Conservation (phyloP, 2,888 invertebrate species). For the Serrognathus titanus region DNA sequence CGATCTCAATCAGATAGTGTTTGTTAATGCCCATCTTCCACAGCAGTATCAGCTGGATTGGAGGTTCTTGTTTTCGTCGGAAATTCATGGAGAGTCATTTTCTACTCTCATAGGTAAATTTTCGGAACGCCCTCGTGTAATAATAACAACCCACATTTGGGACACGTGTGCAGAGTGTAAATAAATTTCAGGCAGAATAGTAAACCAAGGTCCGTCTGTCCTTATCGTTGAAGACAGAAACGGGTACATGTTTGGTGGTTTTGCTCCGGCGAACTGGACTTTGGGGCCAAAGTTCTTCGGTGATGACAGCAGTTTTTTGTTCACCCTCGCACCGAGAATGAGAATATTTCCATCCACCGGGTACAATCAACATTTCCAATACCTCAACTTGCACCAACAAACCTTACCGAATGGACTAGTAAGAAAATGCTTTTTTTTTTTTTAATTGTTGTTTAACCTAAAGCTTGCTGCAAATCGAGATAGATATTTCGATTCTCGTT, state of each 20-base stretch:
- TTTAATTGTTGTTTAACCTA: not conserved
- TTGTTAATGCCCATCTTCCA: slow-evolving; percentile 77
- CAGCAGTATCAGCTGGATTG: slow-evolving; percentile 72
- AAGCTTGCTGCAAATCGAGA: not conserved
- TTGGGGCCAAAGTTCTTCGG: slow-evolving; percentile 74
- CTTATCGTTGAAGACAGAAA: slow-evolving; percentile 78
- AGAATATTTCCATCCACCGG: slow-evolving; percentile 73
- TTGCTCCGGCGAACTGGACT: slow-evolving; percentile 75
- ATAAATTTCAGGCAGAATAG: slow-evolving; percentile 59
- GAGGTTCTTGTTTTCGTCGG: slow-evolving; percentile 84
- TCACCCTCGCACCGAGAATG: slow-evolving; percentile 78
- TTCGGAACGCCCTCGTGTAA: too few relatives aligned
- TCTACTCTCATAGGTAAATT: slow-evolving; percentile 67
- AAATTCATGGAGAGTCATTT: slow-evolving; percentile 87
- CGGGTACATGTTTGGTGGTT: slow-evolving; percentile 87
- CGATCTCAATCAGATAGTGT: slow-evolving; percentile 74
- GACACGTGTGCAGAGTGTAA: not conserved
- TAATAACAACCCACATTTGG: not conserved
- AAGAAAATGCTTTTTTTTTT: slow-evolving; percentile 32
- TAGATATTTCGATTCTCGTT: too few relatives aligned
- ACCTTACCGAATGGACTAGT: slow-evolving; percentile 92
- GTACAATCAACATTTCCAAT: slow-evolving; percentile 88
- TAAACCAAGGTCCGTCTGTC: slow-evolving; percentile 77
- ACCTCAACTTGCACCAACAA: slow-evolving; percentile 87
- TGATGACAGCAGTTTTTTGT: slow-evolving; percentile 75